These are phyloP conservation scores for Ceratotherium simum DNA, from an alignment of 2,113 vertebrate species.

Conservation along the genomic window DNA sequence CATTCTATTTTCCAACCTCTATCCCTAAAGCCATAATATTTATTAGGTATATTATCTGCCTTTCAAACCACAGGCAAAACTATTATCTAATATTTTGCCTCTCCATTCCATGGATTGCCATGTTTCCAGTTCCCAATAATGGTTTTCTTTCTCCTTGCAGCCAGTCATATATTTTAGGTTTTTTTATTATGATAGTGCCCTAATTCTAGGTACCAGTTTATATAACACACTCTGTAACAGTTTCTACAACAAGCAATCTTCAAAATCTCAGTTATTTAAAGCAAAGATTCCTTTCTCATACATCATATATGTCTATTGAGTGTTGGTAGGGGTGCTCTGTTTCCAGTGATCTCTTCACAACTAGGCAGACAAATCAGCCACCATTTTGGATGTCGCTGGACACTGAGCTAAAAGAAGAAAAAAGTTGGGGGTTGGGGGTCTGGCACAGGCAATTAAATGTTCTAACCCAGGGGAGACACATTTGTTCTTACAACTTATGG, in stretches of 20 bases:
- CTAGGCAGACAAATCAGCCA: not conserved
- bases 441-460: not conserved
- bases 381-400: not conserved
- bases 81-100: not conserved
- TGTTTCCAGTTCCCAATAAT: not conserved
- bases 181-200: not conserved
- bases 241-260: not conserved
- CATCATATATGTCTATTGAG: not conserved
- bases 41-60: not conserved
- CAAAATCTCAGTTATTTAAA: not conserved
- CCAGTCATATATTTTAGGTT: not conserved
- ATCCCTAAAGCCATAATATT: not conserved
- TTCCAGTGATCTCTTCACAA: not conserved
- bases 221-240: not conserved
- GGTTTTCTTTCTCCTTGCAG: not conserved
- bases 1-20: not conserved
- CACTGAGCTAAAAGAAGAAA: not conserved
- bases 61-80: not conserved
- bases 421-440: accelerated
- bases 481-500: not conserved
- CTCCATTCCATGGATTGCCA: not conserved
- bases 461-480: not conserved
- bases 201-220: not conserved
- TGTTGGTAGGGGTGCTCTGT: not conserved
- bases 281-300: not conserved